Percentiles rank a stretch among this genome's conserved stretches.
These are phyloP conservation scores for Melipona beecheii DNA, from an alignment of 2,888 invertebrate species.

Conservation along the genomic window DNA sequence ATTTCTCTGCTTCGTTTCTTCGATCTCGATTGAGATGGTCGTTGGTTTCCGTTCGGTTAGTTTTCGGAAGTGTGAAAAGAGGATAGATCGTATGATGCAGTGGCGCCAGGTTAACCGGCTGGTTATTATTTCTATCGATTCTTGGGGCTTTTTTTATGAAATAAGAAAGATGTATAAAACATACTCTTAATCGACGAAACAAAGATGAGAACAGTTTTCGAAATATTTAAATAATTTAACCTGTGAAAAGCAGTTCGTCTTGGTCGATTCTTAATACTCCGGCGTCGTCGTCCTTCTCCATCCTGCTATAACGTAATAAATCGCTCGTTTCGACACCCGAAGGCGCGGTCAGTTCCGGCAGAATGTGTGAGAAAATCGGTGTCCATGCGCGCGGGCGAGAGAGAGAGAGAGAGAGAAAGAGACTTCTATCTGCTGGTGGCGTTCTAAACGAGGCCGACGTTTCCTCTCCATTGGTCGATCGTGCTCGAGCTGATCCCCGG, in stretches of 20 bases:
- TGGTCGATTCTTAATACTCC: not conserved
- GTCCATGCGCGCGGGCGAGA: not conserved
- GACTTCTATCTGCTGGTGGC: conserved; percentile 24
- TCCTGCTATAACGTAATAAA: not conserved
- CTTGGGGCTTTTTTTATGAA: not conserved
- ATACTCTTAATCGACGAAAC: not conserved
- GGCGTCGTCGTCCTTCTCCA: not conserved
- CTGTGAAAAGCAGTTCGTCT: not conserved
- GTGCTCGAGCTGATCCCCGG: conserved; percentile 11
- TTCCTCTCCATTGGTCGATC: conserved; percentile 49
- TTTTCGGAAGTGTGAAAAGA: not conserved
- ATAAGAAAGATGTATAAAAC: not conserved
- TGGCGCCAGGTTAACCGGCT: not conserved
- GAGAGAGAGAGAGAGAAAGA: not conserved
- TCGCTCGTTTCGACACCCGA: conserved; percentile 28
- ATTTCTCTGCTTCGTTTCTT: conserved; percentile 17
- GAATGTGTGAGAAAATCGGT: conserved; percentile 53
- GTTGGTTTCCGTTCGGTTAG: not conserved
- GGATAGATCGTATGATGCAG: not conserved
- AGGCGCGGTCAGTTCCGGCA: conserved; percentile 48
- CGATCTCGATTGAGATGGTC: not conserved
- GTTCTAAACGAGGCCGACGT: conserved; percentile 53
- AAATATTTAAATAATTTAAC: not conserved
- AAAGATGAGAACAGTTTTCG: not conserved
- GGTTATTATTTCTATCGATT: not conserved